Evolutionary conservation across 1,140 invertebrate genomes (phyloP), one percentile per base, ranked within the genome.

Genomic region (Drosophila repleta): DNA sequence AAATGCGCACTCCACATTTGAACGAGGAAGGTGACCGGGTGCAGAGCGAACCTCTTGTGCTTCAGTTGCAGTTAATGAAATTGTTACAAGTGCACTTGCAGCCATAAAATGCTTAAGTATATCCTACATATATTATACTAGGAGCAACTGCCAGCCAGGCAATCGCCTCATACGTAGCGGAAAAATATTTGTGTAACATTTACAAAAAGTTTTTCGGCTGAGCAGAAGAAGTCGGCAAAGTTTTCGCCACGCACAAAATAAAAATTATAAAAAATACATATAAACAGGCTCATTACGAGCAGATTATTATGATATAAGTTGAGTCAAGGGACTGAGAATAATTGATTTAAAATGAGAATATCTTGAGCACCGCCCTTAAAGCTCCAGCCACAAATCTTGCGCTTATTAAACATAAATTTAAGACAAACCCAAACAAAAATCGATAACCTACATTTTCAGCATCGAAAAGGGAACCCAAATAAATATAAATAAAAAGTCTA

Each of bases 21-120:
- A 41, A 7, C 46, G 13, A 37, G 57, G 45, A 46, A 65, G 71
- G 37, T 60, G 37, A 43, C 45, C 32, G 8, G 24, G 4, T 4
- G 13, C 6, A 35, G 11, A 32, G 6, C 17, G n/a, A 26, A 29
- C 58, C 69, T 66, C 65, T 72, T 55, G 65, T 76, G 71, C 75
- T 87, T 73, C 83, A 71, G 63, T 88, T 73, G 66, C 76, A 88
- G 75, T 76, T 83, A 79, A 88, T 79, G 76, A 88, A 88, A 88
- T 79, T 76, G 71, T 76, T 82, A 21, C 21, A 69, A 84, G 83
- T 70, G 64, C 67, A 70, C 63, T 64, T 60, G 35, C 11, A 64
- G 51, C 37, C 26, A 66, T 58, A 51, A 57, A 63, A 67, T 61
- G 64, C 41, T 26, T n/a, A 45, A 57, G 64, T 62, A 53, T 13